These are phyloP conservation scores for Octomys mimax DNA, from an alignment of 2,797 vertebrate species.

Conservation along the genomic window DNA sequence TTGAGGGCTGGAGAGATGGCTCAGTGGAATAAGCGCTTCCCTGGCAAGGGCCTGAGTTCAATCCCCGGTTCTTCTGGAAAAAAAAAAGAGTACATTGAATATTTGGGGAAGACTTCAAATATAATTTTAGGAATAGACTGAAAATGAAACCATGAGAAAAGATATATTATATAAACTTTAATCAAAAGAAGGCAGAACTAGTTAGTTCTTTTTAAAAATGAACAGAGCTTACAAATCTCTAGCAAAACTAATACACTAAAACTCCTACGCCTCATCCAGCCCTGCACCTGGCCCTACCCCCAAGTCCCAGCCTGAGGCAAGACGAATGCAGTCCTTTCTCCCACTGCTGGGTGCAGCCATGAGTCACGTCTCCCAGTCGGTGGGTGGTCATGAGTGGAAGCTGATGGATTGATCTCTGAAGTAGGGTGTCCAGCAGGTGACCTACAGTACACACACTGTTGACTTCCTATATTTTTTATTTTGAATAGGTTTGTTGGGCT, in stretches of 20 bases:
- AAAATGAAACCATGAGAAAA: constrained; percentile 21
- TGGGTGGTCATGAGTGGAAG: not conserved
- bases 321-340: not conserved
- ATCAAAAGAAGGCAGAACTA: constrained; percentile 16
- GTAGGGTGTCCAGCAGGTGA: not conserved
- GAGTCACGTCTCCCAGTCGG: not conserved
- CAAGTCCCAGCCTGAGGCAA: not conserved
- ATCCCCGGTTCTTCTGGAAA: no score
- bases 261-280: not conserved
- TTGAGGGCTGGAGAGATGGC: no score
- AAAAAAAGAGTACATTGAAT: not conserved
- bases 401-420: not conserved
- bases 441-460: not conserved
- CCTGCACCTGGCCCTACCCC: not conserved
- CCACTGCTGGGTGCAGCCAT: not conserved
- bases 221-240: constrained; percentile 14
- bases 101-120: not conserved
- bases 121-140: not conserved
- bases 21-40: no score
- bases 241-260: not conserved
- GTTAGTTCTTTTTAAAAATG: not conserved
- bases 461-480: not conserved
- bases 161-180: not conserved
- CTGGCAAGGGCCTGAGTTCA: no score
- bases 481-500: not conserved